Evolutionary conservation across 2,888 invertebrate genomes (phyloP).

Genomic region (Chrysotoxum bicinctum): DNA sequence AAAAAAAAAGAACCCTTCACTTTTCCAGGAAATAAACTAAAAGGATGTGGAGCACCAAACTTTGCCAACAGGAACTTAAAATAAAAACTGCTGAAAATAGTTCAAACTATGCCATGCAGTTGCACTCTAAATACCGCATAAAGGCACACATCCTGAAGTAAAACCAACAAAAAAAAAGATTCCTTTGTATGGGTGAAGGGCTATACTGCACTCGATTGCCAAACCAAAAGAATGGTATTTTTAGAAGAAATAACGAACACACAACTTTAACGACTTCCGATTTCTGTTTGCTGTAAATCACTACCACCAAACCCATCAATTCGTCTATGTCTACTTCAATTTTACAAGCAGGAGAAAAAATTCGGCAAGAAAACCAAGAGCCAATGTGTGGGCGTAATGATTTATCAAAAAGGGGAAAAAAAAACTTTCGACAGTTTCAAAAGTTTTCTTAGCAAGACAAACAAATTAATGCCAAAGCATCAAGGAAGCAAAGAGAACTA

Average conservation of each 20-base stretch:
- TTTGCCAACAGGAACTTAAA: slow-evolving; percentile 50
- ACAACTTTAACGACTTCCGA: slow-evolving; percentile 29
- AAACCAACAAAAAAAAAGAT: slow-evolving; percentile 20
- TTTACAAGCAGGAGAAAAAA: neutral
- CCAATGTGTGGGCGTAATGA: slow-evolving; percentile 2
- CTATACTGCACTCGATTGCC: neutral
- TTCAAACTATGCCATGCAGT: slow-evolving; percentile 33
- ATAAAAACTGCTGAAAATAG: neutral
- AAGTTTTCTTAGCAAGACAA: slow-evolving; percentile 30
- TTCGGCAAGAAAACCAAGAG: slow-evolving; percentile 2
- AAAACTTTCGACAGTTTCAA: neutral
- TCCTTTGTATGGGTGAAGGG: neutral
- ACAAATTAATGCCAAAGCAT: slow-evolving; percentile 48
- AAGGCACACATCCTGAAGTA: slow-evolving; percentile 45
- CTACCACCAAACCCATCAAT: slow-evolving; percentile 42
- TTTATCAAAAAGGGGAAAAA: neutral
- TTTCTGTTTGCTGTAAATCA: slow-evolving; percentile 51
- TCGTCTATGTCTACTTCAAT: slow-evolving; percentile 41
- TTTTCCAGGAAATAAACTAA: slow-evolving; percentile 37
- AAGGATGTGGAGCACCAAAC: slow-evolving; percentile 44
- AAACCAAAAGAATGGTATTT: slow-evolving; percentile 17
- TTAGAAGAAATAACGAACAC: slow-evolving; percentile 4
- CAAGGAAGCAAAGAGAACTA: too few relatives aligned
- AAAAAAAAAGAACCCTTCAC: neutral
- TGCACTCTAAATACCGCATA: slow-evolving; percentile 55